Evolutionary conservation across 2,113 vertebrate species (phyloP).

Genomic region (Dunckerocampus dactyliophorus): DNA sequence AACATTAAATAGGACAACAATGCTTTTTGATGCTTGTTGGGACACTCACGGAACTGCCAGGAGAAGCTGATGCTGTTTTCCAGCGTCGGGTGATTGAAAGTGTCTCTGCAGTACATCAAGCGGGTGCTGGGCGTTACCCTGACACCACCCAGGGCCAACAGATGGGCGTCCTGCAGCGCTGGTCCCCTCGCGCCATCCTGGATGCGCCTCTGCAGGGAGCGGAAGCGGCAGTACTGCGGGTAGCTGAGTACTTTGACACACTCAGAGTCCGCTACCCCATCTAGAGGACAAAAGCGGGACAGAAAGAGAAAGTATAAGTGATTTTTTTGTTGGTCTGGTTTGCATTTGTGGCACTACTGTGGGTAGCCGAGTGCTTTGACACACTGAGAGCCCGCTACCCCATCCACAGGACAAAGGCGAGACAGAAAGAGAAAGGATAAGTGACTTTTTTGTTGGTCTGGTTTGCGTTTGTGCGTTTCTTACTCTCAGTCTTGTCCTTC

Average conservation of each 20-base stretch:
- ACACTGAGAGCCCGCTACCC: background rate
- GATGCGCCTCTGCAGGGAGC: conserved; percentile 72
- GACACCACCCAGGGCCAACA: conserved; percentile 74
- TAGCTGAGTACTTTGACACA: conserved; percentile 74
- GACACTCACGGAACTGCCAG: conserved; percentile 71
- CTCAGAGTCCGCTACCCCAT: background rate
- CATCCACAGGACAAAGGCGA: conserved; percentile 19
- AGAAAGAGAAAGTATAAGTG: background rate
- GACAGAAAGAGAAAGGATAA: background rate
- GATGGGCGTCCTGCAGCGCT: conserved; percentile 59
- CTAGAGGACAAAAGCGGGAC: conserved; percentile 18
- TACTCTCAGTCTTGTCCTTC: conserved; percentile 31
- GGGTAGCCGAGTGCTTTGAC: conserved; percentile 76
- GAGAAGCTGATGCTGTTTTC: conserved; percentile 66
- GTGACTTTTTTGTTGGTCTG: background rate
- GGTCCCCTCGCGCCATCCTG: conserved; percentile 38
- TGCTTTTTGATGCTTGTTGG: background rate
- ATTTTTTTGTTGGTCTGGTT: background rate
- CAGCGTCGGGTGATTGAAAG: conserved; percentile 75
- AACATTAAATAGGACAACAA: background rate
- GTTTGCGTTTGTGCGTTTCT: conserved; percentile 6
- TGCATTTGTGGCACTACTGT: conserved; percentile 66
- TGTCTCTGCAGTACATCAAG: conserved; percentile 77
- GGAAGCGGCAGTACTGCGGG: conserved; percentile 78
- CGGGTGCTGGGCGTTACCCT: conserved; percentile 52